Conservation (phyloP, 2,888 invertebrate genomes). For the Torymus texanus region DNA sequence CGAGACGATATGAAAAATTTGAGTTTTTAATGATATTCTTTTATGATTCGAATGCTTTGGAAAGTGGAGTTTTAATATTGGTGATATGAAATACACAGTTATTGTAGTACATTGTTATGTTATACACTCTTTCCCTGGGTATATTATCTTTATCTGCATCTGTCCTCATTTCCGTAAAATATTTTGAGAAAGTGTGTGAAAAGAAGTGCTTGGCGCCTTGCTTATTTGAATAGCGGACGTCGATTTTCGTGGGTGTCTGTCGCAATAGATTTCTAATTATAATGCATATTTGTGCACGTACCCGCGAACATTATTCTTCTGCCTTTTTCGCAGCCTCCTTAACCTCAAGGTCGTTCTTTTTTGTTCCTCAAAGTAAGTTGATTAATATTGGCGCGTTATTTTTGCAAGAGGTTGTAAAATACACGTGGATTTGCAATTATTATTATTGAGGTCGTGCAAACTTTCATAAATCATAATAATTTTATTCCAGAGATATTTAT, state of each 20-base stretch:
- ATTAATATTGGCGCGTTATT: slow-evolving; percentile 3
- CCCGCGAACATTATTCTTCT: neutral
- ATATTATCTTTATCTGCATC: too few species aligned
- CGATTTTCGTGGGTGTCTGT: slow-evolving; percentile 5
- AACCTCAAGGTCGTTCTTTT: neutral
- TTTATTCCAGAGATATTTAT: neutral
- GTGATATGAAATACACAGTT: too few species aligned
- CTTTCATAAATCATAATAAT: slow-evolving; percentile 4
- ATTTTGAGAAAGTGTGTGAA: slow-evolving; percentile 33
- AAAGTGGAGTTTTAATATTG: too few species aligned
- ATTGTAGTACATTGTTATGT: too few species aligned
- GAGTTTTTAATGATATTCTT: too few species aligned
- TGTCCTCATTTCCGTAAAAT: slow-evolving; percentile 15
- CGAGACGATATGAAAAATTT: too few species aligned
- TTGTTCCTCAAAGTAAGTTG: neutral
- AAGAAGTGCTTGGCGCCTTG: neutral
- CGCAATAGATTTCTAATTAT: slow-evolving; percentile 14
- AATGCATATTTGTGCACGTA: slow-evolving; percentile 8
- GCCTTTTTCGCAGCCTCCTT: too few species aligned
- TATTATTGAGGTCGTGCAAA: neutral
- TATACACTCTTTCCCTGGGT: too few species aligned
- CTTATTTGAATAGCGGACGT: neutral
- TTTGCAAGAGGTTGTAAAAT: slow-evolving; percentile 10
- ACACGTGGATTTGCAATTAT: slow-evolving; percentile 5
- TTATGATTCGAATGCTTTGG: too few species aligned